Base-by-base conservation (phyloP, 2,113 vertebrate genomes). In the Coregonus clupeaformis region DNA sequence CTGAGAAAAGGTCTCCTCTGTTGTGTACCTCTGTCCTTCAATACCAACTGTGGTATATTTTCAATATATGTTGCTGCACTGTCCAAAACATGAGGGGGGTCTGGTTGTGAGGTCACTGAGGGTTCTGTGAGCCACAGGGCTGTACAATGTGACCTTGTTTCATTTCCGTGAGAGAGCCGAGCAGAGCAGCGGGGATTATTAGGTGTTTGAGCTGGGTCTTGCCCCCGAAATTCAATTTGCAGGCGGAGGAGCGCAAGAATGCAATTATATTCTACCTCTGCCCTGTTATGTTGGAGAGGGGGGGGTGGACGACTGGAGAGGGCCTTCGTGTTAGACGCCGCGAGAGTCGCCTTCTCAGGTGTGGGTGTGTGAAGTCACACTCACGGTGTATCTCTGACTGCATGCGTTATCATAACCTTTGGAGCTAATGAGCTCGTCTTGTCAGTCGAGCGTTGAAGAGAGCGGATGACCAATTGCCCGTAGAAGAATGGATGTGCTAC, bases 141-240 rank as follows among this genome's bases (percentile, higher is more conserved):
- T 72, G 69, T 52, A 52, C 77, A 81, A 52, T 77, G 85, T 90
- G 89, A 90, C 90, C 89, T 87, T 86, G 87, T 85, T 88, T 77
- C 22, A 79, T 82, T 82, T 72, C 47, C 3, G 3, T 52, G 12
- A 71, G 75, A 80, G 80, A 86, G 78, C 72, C 70, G 20, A 82
- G 85, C 84, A 86, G 86, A 68, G 75, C 62, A 68, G 16, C 45
- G 42, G 70, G 84, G 83, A 90, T 91, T 92, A 88, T 89, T 81
- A 83, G 87, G 84, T 89, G 82, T 90, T 80, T 81, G 78, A 89
- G 87, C 89, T 84, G 73, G 84, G 87, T 79, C 72, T 74, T 81
- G 82, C 69, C 80, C 80, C 81, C 49, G 73, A 84, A 89, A 92
- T 92, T 90, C 80, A 89, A 89, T 92, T 91, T 90, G 75, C 83